Percentiles rank a stretch among this genome's conserved stretches.
phyloP scores from a whole-genome alignment of 2,888 invertebrate genomes.

The Serrognathus titanus region DNA sequence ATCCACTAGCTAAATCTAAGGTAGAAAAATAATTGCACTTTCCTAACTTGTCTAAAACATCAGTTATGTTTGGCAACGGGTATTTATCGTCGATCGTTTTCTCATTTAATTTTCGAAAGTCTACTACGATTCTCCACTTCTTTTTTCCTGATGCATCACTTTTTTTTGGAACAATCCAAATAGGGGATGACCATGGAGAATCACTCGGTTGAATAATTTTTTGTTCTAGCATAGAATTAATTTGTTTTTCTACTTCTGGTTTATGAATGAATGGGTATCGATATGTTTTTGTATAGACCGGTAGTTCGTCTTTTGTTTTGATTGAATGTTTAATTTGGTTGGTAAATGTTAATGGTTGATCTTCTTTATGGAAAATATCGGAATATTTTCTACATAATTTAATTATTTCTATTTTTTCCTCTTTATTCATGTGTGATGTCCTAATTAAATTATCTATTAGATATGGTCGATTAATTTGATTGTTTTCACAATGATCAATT shows the following conservation, averaged over 20 bases:
- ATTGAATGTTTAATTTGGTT: not conserved
- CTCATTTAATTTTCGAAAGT: slow-evolving; percentile 18
- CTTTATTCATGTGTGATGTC: not conserved
- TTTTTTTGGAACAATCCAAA: slow-evolving; percentile 19
- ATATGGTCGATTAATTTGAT: too few species aligned
- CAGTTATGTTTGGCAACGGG: slow-evolving; percentile 24
- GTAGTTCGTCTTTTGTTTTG: not conserved
- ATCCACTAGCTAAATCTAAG: slow-evolving; percentile 25
- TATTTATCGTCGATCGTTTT: slow-evolving; percentile 23
- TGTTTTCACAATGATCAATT: too few species aligned
- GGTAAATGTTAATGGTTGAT: not conserved
- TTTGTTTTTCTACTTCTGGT: not conserved
- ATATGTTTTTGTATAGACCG: not conserved
- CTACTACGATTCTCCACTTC: slow-evolving; percentile 15
- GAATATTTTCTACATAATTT: not conserved
- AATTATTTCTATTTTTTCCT: not conserved
- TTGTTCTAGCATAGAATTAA: not conserved
- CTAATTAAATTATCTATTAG: not conserved
- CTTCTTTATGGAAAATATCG: not conserved
- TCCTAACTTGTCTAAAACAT: slow-evolving; percentile 25
- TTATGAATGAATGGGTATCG: not conserved
- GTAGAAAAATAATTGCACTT: slow-evolving; percentile 24
- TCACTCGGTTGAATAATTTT: not conserved
- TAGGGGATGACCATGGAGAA: not conserved
- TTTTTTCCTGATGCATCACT: slow-evolving; percentile 8